phyloP scores from a whole-genome alignment of 2,888 invertebrate species.

The Eumacrocentrus americanus region DNA sequence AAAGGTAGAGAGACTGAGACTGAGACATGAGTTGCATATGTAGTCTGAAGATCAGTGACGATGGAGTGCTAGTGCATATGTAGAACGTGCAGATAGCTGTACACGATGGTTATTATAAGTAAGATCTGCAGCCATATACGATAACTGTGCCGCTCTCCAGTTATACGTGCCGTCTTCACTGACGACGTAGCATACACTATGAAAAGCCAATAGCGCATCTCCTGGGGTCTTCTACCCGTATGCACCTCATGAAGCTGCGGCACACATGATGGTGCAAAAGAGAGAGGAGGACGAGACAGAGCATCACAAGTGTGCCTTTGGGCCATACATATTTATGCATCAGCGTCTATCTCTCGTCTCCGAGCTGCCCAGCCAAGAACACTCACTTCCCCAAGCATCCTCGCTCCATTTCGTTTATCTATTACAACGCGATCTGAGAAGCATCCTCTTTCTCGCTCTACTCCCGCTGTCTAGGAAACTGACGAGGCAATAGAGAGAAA shows the following conservation, averaged over 20 bases:
- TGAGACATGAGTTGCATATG: too few species aligned
- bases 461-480: neutral
- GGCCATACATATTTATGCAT: constrained; percentile 39
- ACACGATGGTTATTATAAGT: constrained; percentile 46
- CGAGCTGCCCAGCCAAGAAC: constrained; percentile 15
- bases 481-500: constrained; percentile 2
- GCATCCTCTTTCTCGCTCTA: too few species aligned
- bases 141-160: constrained; percentile 51
- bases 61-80: constrained; percentile 34
- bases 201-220: neutral
- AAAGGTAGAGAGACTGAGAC: too few species aligned
- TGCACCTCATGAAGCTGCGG: neutral
- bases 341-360: constrained; percentile 20
- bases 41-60: constrained; percentile 9
- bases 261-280: neutral
- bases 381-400: constrained; percentile 16
- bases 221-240: neutral
- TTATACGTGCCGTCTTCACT: constrained; percentile 34
- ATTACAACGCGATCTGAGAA: constrained; percentile 7
- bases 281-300: constrained; percentile 4
- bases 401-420: constrained; percentile 19
- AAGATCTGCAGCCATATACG: constrained; percentile 47
- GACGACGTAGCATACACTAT: neutral
- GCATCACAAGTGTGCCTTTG: constrained; percentile 12
- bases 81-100: constrained; percentile 47